phyloP scores from a whole-genome alignment of 2,113 vertebrate genomes.

The Chaetodon trifascialis region DNA sequence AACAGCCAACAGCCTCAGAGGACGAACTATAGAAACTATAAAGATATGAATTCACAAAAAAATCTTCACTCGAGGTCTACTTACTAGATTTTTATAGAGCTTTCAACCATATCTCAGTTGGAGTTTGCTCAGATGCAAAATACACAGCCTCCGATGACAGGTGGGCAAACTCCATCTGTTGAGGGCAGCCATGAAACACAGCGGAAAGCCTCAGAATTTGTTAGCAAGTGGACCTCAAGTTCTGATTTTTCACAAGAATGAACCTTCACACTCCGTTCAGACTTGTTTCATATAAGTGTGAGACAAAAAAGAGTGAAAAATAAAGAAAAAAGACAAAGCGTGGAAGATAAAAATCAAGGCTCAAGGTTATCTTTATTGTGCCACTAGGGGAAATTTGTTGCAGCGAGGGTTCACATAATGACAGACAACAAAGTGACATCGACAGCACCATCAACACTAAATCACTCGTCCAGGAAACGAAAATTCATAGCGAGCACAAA shows the following conservation, averaged over 20 bases:
- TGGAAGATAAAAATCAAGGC: neutral
- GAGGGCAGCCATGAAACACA: neutral
- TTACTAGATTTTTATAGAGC: no score
- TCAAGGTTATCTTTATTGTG: no score
- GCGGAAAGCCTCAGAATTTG: neutral
- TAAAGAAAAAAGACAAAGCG: neutral
- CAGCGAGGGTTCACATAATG: no score
- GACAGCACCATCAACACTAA: no score
- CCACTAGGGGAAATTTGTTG: no score
- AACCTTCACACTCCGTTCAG: neutral
- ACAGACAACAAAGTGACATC: no score
- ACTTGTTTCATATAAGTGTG: neutral
- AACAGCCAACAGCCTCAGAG: neutral
- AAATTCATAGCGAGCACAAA: no score
- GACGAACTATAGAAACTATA: no score
- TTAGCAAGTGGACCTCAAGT: neutral
- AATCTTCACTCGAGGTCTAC: no score
- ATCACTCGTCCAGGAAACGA: neutral
- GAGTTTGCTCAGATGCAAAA: neutral
- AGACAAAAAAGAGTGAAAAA: neutral
- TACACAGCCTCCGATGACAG: neutral
- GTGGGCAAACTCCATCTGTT: neutral
- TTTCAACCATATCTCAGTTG: no score
- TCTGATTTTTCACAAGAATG: neutral
- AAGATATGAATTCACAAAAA: no score